Evolutionary conservation across 2,797 vertebrate genomes (phyloP).

Genomic region (Lemur catta): DNA sequence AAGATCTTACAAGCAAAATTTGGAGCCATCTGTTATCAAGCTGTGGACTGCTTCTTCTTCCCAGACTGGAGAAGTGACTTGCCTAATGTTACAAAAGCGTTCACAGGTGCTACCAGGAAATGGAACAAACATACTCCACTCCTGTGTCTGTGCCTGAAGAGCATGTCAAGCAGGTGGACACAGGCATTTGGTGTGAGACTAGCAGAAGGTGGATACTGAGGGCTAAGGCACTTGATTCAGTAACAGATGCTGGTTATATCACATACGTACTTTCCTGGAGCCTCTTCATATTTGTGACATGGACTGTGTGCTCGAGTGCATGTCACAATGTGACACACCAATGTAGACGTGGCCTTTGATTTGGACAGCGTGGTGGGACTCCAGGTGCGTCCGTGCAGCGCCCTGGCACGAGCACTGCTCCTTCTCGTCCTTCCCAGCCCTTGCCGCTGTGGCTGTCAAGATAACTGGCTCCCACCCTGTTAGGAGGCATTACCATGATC

Average conservation of each 20-base stretch:
- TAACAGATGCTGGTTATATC: constrained; percentile 3
- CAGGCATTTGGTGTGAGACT: neutral
- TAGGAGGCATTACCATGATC: constrained; percentile 49
- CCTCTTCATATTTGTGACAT: neutral
- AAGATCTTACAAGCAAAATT: neutral
- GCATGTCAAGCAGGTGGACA: neutral
- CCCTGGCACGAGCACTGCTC: neutral
- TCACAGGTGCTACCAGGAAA: neutral
- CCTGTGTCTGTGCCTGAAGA: neutral
- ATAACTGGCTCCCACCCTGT: neutral
- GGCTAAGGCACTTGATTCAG: neutral
- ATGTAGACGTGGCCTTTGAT: neutral
- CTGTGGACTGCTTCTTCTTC: neutral
- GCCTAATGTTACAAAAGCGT: neutral
- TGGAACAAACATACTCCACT: neutral
- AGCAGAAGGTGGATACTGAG: neutral
- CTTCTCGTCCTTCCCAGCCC: neutral
- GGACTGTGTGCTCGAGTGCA: neutral
- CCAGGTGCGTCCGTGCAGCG: no score
- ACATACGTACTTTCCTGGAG: neutral
- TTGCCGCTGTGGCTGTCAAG: neutral
- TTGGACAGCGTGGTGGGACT: neutral
- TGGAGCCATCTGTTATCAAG: neutral
- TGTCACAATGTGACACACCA: no score
- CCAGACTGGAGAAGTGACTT: neutral